Base-by-base conservation (phyloP, 2,113 vertebrate genomes). In the Lutjanus erythropterus region DNA sequence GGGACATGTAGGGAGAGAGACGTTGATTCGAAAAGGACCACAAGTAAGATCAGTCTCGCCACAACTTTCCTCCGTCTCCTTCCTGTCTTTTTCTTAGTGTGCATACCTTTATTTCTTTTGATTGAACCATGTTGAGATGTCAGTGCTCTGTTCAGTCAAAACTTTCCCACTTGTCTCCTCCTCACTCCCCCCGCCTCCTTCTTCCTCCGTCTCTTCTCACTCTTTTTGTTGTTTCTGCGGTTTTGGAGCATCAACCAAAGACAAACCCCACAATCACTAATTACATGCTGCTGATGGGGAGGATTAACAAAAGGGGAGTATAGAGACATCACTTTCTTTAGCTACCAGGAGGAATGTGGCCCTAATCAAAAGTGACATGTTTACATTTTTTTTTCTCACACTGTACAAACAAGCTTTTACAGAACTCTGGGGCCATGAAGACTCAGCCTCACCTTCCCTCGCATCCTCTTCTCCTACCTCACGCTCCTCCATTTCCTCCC, bases 391-490 rank as follows among this genome's bases (percentile, higher is more conserved):
- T 90, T 85, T 81, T 67, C 82, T 86, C 71, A 59, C 44, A 71
- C 80, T 91, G 91, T 88, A 88, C 86, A 92, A 92, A 91, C 91
- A 91, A 86, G 75, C 71, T 77, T 90, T 86, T 80, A 79, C 79
- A 92, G 81, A 83, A 71, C 74, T 74, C 68, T 0, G 1, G 58
- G 67, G 69, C 70, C 29, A 18, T 11, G 33, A 72, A 81, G 47
- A 72, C 74, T 76, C 44, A 41, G 72, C 73, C 68, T 83, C 80
- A 86, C 69, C 86, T 85, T 71, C 44, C 33, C 53, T 77, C 25
- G 3, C 7, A 8, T 81, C 55, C 47, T 12, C 69, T 47, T 12
- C 69, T 47, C 35, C 31, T 69, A 23, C 37, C 27, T 78, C 21
- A n/a, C 50, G 37, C 50, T 29, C 52, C 27, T 64, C 52, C 3